Conservation (phyloP, 2,113 vertebrate genomes). For the Myrmecophaga tridactyla region DNA sequence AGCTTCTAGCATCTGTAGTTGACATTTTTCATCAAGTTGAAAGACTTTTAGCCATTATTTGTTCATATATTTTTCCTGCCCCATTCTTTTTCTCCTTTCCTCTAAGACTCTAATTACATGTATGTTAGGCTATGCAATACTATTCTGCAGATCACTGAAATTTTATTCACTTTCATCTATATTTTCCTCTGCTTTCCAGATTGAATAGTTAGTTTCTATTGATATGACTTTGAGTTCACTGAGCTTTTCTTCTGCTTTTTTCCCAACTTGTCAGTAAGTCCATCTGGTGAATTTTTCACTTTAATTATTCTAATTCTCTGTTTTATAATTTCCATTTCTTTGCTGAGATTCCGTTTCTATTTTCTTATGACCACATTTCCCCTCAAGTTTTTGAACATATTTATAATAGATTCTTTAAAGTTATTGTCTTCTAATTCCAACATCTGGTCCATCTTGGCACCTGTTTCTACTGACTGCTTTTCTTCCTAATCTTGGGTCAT, state of each 20-base stretch:
- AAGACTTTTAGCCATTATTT: neutral
- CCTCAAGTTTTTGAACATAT: neutral
- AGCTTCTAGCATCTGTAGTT: neutral
- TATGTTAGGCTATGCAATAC: neutral
- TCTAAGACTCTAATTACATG: neutral
- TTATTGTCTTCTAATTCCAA: neutral
- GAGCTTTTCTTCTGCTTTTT: neutral
- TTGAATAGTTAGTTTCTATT: neutral
- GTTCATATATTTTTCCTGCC: neutral
- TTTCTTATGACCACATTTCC: neutral
- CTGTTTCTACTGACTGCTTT: neutral
- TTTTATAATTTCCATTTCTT: neutral
- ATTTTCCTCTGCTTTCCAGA: neutral
- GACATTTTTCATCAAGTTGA: neutral
- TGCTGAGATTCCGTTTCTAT: neutral
- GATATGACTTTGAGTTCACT: neutral
- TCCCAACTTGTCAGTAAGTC: neutral
- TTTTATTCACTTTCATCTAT: neutral
- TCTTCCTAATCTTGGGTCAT: neutral
- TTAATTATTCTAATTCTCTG: neutral
- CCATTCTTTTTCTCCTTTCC: neutral
- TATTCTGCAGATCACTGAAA: neutral
- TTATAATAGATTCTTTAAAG: neutral
- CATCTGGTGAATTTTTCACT: neutral
- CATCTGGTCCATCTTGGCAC: neutral